phyloP scores from a whole-genome alignment of 2,113 vertebrate genomes.

The Stigmatopora argus region DNA sequence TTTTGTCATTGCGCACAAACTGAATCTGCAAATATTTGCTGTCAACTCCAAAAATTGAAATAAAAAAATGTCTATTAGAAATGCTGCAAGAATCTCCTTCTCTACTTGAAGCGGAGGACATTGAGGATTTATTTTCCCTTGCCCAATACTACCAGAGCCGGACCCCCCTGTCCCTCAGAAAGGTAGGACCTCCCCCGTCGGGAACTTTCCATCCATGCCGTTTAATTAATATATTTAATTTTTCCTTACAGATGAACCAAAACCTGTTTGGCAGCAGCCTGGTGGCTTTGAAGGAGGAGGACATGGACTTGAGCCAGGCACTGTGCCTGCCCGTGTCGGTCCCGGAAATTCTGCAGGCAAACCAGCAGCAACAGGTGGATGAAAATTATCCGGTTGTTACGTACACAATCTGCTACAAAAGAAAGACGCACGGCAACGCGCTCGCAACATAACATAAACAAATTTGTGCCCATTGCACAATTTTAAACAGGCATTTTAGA shows the following conservation, averaged over 20 bases:
- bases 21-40: too few relatives aligned
- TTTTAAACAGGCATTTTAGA: too few relatives aligned
- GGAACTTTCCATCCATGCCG: background rate
- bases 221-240: background rate
- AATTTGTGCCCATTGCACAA: too few relatives aligned
- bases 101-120: slow-evolving; percentile 83
- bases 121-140: slow-evolving; percentile 92
- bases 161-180: slow-evolving; percentile 93
- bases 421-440: too few relatives aligned
- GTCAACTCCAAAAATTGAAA: background rate
- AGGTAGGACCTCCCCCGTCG: slow-evolving; percentile 68
- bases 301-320: slow-evolving; percentile 91
- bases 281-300: slow-evolving; percentile 92
- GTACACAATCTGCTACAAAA: too few relatives aligned
- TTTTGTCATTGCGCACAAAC: too few relatives aligned
- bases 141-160: slow-evolving; percentile 96
- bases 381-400: too few relatives aligned
- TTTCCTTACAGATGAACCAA: slow-evolving; percentile 82
- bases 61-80: slow-evolving; percentile 60
- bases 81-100: slow-evolving; percentile 83
- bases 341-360: slow-evolving; percentile 96
- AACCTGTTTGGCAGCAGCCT: slow-evolving; percentile 94
- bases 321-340: slow-evolving; percentile 92
- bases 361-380: slow-evolving; percentile 86
- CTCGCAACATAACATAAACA: too few relatives aligned